phyloP scores from a whole-genome alignment of 2,888 invertebrate genomes.

The Mongoloraphidia duomilia region DNA sequence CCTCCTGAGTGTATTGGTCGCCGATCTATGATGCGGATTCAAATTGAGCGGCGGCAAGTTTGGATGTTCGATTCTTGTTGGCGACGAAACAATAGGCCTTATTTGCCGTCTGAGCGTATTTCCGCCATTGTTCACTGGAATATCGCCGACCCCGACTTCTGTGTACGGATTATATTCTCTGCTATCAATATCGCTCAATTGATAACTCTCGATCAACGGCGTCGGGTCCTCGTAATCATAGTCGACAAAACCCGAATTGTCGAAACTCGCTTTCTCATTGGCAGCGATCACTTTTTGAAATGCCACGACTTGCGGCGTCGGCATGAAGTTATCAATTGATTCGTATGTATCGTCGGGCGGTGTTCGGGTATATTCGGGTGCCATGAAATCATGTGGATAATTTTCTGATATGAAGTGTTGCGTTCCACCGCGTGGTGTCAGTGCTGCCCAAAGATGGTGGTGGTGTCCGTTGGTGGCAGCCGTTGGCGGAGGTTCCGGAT shows the following conservation, averaged over 20 bases:
- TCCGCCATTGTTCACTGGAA: constrained; percentile 20
- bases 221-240: constrained; percentile 72
- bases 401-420: constrained; percentile 59
- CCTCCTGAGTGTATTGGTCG: background rate
- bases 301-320: constrained; percentile 1
- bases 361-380: constrained; percentile 20
- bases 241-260: constrained; percentile 65
- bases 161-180: constrained; percentile 31
- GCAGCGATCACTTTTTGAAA: constrained; percentile 1
- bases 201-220: constrained; percentile 58
- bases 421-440: constrained; percentile 65
- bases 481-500: constrained; percentile 27
- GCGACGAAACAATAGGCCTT: constrained; percentile 61
- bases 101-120: constrained; percentile 26
- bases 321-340: constrained; percentile 44
- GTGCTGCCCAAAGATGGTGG: constrained; percentile 68
- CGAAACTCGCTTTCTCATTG: constrained; percentile 32
- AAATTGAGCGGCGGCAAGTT: constrained; percentile 67
- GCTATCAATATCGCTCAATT: constrained; percentile 37
- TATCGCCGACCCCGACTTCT: constrained; percentile 1
- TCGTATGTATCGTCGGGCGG: constrained; percentile 55
- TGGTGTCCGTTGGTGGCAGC: constrained; percentile 31
- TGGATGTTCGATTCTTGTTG: constrained; percentile 68
- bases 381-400: constrained; percentile 39
- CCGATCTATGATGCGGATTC: constrained; percentile 25